phyloP scores from a whole-genome alignment of 2,113 vertebrate genomes.

The Tupaia tana region DNA sequence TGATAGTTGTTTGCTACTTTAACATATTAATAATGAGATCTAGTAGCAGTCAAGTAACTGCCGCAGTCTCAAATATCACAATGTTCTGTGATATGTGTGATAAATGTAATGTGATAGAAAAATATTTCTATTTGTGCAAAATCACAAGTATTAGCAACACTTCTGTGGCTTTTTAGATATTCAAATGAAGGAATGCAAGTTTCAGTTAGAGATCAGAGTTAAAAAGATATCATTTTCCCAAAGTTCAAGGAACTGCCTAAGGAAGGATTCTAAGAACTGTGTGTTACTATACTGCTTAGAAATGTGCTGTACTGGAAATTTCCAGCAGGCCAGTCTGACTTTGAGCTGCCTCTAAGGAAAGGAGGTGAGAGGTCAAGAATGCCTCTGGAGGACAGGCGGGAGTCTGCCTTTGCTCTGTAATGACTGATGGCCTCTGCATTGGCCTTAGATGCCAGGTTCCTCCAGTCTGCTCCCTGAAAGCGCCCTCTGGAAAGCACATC shows the following conservation, averaged over 20 bases:
- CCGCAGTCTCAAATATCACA: not conserved
- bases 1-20: not conserved
- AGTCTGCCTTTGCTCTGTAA: not conserved
- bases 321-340: not conserved
- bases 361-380: not conserved
- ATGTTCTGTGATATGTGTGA: not conserved
- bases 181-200: no score
- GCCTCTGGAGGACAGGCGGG: accelerated
- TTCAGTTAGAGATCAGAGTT: not conserved
- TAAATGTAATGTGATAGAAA: not conserved
- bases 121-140: not conserved
- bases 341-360: not conserved
- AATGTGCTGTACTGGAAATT: not conserved
- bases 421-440: not conserved
- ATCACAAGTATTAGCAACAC: not conserved
- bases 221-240: not conserved
- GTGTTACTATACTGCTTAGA: not conserved
- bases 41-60: not conserved
- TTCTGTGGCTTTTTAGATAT: not conserved
- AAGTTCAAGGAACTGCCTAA: not conserved
- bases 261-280: not conserved
- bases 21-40: not conserved
- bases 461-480: not conserved
- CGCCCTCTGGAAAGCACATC: not conserved
- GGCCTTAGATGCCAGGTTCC: not conserved